Base-by-base conservation (phyloP, 2,888 invertebrate genomes). In the Drosophila picticornis region DNA sequence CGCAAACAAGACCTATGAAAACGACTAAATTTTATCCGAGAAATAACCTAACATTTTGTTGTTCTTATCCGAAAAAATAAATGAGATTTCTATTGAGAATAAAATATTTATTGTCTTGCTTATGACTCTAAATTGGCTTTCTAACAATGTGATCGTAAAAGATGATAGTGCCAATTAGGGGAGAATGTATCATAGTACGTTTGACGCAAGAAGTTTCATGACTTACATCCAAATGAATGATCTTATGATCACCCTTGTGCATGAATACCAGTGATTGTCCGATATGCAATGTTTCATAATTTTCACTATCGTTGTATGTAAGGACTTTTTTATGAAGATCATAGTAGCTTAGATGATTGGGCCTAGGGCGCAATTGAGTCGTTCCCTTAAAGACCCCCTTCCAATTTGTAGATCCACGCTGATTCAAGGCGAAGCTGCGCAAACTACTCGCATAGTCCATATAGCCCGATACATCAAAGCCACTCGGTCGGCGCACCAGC, bases 401-500 rank as follows among this genome's bases (percentile, higher is more conserved):
- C 96, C 97, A 97, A 91, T 97, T 95, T 84, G 97, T 83, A 1
- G 73, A 51, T 46, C 84, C 88, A 5, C 79, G 84, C 0, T 63
- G 4, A n/a, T 75, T 79, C 4, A 84, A 34, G 67, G 85, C 87
- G 13, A 83, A 80, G n/a, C 69, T 72, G 4, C 83, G 79, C 34
- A 92, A 70, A 57, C 92, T 92, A 9, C 84, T 72, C 36, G 90
- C 90, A 91, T 95, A 98, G 92, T 98, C 98, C 43, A 98, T 96
- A 90, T 97, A 98, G 4, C 96, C 97, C 1, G 97, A 97, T 71
- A 97, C 95, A 92, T 97, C 97, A 86, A 96, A 96, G 5, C 96
- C 96, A 7, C 95, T 94, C 75, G 94, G 95, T 10, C 96, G 96
- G 72, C 94, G 94, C 88, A 95, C 94, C 32, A 96, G 94, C n/a